These are phyloP conservation scores for Calliscelio sp. DNA, from an alignment of 2,888 invertebrate genomes.

Conservation along the genomic window DNA sequence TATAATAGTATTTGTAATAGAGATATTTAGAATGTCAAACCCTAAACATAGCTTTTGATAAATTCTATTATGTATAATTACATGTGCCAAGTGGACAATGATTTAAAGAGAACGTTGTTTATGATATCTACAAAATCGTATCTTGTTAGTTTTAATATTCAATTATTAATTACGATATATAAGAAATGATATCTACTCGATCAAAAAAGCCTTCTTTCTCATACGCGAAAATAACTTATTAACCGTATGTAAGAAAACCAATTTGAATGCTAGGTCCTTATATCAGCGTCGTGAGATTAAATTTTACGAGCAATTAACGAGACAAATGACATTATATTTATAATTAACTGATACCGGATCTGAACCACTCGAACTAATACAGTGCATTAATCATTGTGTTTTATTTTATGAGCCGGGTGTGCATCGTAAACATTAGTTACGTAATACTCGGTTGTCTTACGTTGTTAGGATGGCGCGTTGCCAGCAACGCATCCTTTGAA, in stretches of 20 bases:
- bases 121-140: neutral
- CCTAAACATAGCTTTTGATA: constrained; percentile 23
- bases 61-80: constrained; percentile 26
- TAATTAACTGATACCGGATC: constrained; percentile 48
- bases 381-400: constrained; percentile 46
- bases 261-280: constrained; percentile 41
- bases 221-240: constrained; percentile 2
- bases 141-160: neutral
- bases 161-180: too few relatives aligned
- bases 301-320: constrained; percentile 51
- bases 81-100: constrained; percentile 7
- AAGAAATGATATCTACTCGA: too few relatives aligned
- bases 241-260: constrained; percentile 23
- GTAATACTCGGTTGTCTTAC: constrained; percentile 63
- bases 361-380: constrained; percentile 47
- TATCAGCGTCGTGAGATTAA: constrained; percentile 38
- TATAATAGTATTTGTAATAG: constrained; percentile 32
- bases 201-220: too few relatives aligned
- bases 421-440: constrained; percentile 48
- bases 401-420: constrained; percentile 41
- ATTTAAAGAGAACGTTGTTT: neutral
- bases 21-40: constrained; percentile 36
- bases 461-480: constrained; percentile 68
- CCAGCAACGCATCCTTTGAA: constrained; percentile 68
- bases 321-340: constrained; percentile 53